Evolutionary conservation across 2,113 vertebrate genomes (phyloP), one percentile per base, ranked within the genome.

Genomic region (Grantiella picta): DNA sequence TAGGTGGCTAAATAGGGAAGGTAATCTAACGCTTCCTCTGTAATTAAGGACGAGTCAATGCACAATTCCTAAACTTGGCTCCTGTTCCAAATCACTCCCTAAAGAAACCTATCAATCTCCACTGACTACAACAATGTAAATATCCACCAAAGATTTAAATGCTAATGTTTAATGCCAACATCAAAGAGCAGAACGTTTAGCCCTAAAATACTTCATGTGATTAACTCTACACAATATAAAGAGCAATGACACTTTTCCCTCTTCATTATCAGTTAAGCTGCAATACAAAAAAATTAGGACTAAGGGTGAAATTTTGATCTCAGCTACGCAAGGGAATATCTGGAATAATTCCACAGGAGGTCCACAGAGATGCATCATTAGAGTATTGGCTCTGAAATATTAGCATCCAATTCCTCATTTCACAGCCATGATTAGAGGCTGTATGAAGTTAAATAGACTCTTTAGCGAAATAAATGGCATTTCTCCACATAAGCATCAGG

Each of bases 41-140:
- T 81, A 96, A 97, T 96, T 92, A 93, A 95, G 71, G 78, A 95
- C 1, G 4, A 95, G 71, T 77, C 63, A 27, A 92, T 90, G 82
- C 12, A 94, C 82, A 94, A 82, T 90, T 93, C 86, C 94, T 92
- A 94, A 94, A 92, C 86, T 94, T 94, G 86, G 90, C 90, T 92
- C 80, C 82, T 66, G 79, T 70, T 90, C 86, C 76, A 93, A 94
- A 96, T 92, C 71, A 77, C 35, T 95, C 95, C 92, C 90, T 86
- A 47, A 97, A 93, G 92, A 94, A 95, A 94, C 59, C 68, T 95
- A 92, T 95, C 96, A 95, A 83, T 94, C 95, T 92, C 92, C 29
- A 69, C 45, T 77, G 82, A 95, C 76, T 93, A 86, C 71, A 96
- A 81, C 80, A 97, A 89, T 83, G 90, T 93, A 96, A 97, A 97